Evolutionary conservation across 2,113 vertebrate genomes (phyloP).

Genomic region (Marmota monax): DNA sequence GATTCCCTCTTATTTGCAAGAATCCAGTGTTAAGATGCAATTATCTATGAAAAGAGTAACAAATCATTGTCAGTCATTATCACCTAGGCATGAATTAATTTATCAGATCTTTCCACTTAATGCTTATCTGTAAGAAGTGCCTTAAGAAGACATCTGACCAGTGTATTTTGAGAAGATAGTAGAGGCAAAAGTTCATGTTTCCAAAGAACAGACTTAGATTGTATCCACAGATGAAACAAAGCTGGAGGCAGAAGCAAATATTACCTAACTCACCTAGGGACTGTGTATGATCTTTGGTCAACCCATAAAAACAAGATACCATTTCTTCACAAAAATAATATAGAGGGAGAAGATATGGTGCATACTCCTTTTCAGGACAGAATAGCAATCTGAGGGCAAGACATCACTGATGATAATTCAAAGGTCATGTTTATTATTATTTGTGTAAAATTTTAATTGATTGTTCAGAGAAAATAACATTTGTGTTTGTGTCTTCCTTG

Average conservation of each 20-base stretch:
- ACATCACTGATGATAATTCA: slow-evolving; percentile 6
- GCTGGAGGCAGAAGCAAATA: neutral
- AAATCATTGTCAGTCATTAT: slow-evolving; percentile 26
- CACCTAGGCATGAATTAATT: neutral
- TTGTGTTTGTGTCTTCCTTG: slow-evolving; percentile 24
- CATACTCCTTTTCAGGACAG: slow-evolving; percentile 5
- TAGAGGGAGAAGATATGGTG: slow-evolving; percentile 19
- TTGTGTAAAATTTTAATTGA: slow-evolving; percentile 37
- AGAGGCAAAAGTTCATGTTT: neutral
- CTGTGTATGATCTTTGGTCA: neutral
- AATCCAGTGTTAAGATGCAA: slow-evolving; percentile 18
- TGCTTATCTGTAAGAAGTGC: neutral
- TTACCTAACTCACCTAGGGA: slow-evolving; percentile 21
- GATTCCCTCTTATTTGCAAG: neutral
- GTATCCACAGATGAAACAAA: slow-evolving; percentile 31
- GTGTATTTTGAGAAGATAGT: neutral
- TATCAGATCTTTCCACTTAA: slow-evolving; percentile 15
- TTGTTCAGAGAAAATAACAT: slow-evolving; percentile 43
- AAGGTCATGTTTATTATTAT: slow-evolving; percentile 53
- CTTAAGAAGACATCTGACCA: slow-evolving; percentile 16
- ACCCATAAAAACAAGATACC: neutral
- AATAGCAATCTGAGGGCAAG: neutral
- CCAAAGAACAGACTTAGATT: neutral
- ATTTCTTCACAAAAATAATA: neutral
- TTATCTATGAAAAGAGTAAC: slow-evolving; percentile 21